A percentile compares a stretch with the other conserved stretches of the same genome.
Evolutionary conservation across 2,888 invertebrate species (phyloP).

Genomic region (Dendrolimus pini): DNA sequence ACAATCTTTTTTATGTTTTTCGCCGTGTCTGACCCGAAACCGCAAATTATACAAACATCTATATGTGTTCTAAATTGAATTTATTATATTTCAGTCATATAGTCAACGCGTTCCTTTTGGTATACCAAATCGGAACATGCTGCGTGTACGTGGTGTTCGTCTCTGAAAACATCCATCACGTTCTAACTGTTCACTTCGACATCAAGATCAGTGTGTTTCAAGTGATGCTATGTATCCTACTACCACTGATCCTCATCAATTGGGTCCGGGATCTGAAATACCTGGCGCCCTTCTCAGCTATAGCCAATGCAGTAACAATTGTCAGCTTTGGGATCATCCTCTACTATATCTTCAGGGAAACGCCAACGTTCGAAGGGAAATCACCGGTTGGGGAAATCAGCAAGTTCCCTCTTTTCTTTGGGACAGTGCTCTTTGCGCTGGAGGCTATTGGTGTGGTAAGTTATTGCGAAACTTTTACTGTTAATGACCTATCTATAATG

Average conservation of each 20-base stretch:
- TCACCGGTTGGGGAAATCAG: slow-evolving; percentile 79
- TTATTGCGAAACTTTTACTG: slow-evolving; percentile 13
- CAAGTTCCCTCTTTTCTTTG: slow-evolving; percentile 94
- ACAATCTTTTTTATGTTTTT: too few relatives aligned
- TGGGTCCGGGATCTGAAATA: slow-evolving; percentile 85
- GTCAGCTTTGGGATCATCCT: slow-evolving; percentile 85
- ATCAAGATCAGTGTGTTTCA: slow-evolving; percentile 66
- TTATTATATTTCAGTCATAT: slow-evolving; percentile 74
- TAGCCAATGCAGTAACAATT: slow-evolving; percentile 88
- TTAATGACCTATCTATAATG: too few relatives aligned
- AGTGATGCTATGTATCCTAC: slow-evolving; percentile 81
- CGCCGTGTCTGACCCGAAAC: too few relatives aligned
- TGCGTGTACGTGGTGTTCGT: slow-evolving; percentile 98
- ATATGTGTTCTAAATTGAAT: too few relatives aligned
- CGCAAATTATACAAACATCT: too few relatives aligned
- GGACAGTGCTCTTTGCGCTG: slow-evolving; percentile 96
- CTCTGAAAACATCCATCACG: slow-evolving; percentile 87
- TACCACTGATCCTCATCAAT: slow-evolving; percentile 83
- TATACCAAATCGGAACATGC: slow-evolving; percentile 97
- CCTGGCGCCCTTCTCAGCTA: slow-evolving; percentile 88
- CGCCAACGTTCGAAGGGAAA: slow-evolving; percentile 79
- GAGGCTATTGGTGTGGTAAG: slow-evolving; percentile 95
- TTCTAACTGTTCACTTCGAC: slow-evolving; percentile 73
- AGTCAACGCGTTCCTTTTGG: slow-evolving; percentile 84
- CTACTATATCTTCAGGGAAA: slow-evolving; percentile 84